Conservation (phyloP, 2,888 invertebrate genomes). For the Scaptomyza reducta region DNA sequence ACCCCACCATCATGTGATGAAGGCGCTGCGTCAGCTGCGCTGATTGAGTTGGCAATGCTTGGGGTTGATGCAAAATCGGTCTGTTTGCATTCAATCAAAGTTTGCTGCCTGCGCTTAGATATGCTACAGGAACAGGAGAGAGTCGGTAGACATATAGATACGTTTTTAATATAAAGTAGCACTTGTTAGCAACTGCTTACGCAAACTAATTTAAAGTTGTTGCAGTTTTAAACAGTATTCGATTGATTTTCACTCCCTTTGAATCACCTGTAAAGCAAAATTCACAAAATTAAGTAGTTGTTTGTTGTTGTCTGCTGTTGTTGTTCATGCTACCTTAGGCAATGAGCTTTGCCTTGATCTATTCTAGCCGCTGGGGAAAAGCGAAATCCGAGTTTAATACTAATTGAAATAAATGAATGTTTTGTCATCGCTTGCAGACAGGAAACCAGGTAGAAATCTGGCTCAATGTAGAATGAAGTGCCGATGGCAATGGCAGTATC, state of each 20-base stretch:
- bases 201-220: slow-evolving; percentile 46
- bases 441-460: slow-evolving; percentile 18
- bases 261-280: background rate
- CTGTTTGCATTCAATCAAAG: slow-evolving; percentile 62
- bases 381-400: slow-evolving; percentile 54
- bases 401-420: slow-evolving; percentile 77
- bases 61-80: slow-evolving; percentile 19
- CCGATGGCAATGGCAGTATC: slow-evolving; percentile 59
- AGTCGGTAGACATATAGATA: slow-evolving; percentile 3
- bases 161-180: slow-evolving; percentile 11
- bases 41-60: slow-evolving; percentile 28
- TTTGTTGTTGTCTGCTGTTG: slow-evolving; percentile 12
- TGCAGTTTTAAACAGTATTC: slow-evolving; percentile 42
- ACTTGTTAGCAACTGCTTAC: slow-evolving; percentile 14
- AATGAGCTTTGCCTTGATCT: slow-evolving; percentile 59
- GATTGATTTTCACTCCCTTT: slow-evolving; percentile 14
- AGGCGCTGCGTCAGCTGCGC: slow-evolving; percentile 33
- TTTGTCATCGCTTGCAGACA: slow-evolving; percentile 46
- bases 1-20: slow-evolving; percentile 15
- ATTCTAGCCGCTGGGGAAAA: slow-evolving; percentile 29
- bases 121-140: slow-evolving; percentile 14
- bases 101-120: slow-evolving; percentile 37
- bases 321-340: slow-evolving; percentile 50
- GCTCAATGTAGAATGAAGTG: slow-evolving; percentile 43
- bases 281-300: slow-evolving; percentile 23